phyloP scores from a whole-genome alignment of 2,113 vertebrate species.

The Piaya cayana region DNA sequence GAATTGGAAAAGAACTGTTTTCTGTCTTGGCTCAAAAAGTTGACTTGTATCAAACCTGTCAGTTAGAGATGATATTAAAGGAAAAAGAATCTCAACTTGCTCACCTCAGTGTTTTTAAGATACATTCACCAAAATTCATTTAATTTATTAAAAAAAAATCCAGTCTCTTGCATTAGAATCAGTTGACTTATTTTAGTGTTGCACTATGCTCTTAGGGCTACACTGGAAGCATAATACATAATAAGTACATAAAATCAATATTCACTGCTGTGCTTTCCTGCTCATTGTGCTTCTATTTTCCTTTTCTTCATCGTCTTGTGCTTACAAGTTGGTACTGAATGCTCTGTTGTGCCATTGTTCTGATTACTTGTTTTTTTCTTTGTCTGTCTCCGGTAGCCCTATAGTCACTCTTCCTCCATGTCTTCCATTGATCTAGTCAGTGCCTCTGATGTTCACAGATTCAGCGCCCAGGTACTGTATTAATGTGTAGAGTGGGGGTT shows the following conservation, averaged over 20 bases:
- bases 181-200: neutral
- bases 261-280: constrained; percentile 75
- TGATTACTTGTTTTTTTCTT: constrained; percentile 81
- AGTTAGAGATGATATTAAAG: neutral
- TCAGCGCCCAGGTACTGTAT: no score
- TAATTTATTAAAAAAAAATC: neutral
- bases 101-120: neutral
- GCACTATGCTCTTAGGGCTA: constrained; percentile 27
- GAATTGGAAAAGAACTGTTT: neutral
- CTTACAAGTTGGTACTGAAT: constrained; percentile 83
- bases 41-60: neutral
- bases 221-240: constrained; percentile 62
- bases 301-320: constrained; percentile 79
- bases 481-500: constrained; percentile 67
- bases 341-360: constrained; percentile 83
- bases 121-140: neutral
- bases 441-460: no score
- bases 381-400: constrained; percentile 88
- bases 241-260: constrained; percentile 76
- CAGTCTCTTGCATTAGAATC: neutral
- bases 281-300: constrained; percentile 78
- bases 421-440: constrained; percentile 96
- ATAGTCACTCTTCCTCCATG: constrained; percentile 93
- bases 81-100: neutral
- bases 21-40: neutral